Evolutionary conservation across 2,888 invertebrate species (phyloP), one percentile per base, ranked within the genome.

Genomic region (Lucinisca nassula): DNA sequence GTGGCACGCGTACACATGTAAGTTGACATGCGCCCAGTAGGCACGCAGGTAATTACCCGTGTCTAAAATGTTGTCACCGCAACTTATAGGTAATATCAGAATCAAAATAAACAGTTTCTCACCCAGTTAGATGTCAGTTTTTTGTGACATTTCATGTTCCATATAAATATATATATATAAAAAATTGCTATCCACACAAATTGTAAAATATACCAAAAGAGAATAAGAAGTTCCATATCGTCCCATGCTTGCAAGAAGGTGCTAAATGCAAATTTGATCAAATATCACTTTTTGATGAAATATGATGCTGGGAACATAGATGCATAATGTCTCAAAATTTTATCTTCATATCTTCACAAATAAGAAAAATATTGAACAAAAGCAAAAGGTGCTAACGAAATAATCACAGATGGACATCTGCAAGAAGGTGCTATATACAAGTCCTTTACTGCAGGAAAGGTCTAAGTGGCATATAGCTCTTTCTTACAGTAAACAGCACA

Each of bases 191-290:
- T 40, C 14, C 14, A 40, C 40, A 40, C 40, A 6, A 40, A 40
- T 40, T 40, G 40, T 40, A 10, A 40, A 40, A 40, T 40, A 40
- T 10, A 40, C 8, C 40, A 40, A 40, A 40, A 10, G 8, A 40
- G 40, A 40, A 40, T 40, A 40, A 40, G 40, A 40, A 40, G 40
- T 40, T 40, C 6, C 40, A 14, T 40, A 40, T 40, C 61, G 21
- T 61, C 61, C 61, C 61, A 27, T 61, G 30, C 27, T 30, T 61
- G 61, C 61, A 61, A 61, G 61, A 61, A 61, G 61, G 61, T 61
- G 61, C 61, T 61, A 27, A 61, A 61, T 61, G 61, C 61, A 61
- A 27, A 30, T 61, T 61, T 61, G 3, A 30, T 27, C 30, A 30
- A 61, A 61, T 30, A 61, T 24, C 14, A 30, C 30, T 30, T 61